phyloP scores from a whole-genome alignment of 2,888 invertebrate species.

The Morpho helenor region DNA sequence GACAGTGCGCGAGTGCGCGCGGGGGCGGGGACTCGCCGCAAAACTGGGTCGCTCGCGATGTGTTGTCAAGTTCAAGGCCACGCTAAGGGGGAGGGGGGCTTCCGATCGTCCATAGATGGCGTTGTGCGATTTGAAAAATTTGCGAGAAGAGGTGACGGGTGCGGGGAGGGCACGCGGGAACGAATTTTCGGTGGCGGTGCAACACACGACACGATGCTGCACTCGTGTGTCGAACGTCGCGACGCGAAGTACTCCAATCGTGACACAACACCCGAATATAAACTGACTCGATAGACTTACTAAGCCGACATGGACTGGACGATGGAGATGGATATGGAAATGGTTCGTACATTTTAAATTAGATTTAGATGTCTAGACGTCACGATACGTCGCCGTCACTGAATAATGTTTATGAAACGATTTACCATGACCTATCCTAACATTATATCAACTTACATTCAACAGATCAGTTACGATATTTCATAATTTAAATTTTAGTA shows the following conservation, averaged over 20 bases:
- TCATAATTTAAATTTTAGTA: background rate
- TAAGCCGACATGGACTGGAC: slow-evolving; percentile 68
- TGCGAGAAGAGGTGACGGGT: slow-evolving; percentile 47
- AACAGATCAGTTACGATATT: slow-evolving; percentile 6
- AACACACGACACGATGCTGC: slow-evolving; percentile 71
- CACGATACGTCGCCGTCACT: background rate
- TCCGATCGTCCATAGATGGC: slow-evolving; percentile 69
- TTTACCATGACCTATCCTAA: slow-evolving; percentile 74
- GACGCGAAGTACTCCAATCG: slow-evolving; percentile 69
- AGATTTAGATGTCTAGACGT: slow-evolving; percentile 17
- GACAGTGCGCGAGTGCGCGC: slow-evolving; percentile 55
- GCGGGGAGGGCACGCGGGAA: slow-evolving; percentile 63
- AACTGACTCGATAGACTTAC: slow-evolving; percentile 55
- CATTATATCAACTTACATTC: slow-evolving; percentile 51
- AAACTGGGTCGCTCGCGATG: slow-evolving; percentile 71
- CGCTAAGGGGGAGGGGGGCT: slow-evolving; percentile 49
- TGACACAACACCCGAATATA: slow-evolving; percentile 52
- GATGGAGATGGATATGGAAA: slow-evolving; percentile 70
- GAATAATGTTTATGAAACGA: slow-evolving; percentile 35
- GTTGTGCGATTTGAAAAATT: slow-evolving; percentile 68
- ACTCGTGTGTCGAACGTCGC: slow-evolving; percentile 74
- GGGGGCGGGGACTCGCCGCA: slow-evolving; percentile 50
- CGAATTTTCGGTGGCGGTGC: slow-evolving; percentile 78
- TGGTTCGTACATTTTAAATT: slow-evolving; percentile 58
- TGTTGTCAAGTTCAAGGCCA: slow-evolving; percentile 76